Conservation (phyloP, 2,113 vertebrate genomes). For the Eublepharis macularius region DNA sequence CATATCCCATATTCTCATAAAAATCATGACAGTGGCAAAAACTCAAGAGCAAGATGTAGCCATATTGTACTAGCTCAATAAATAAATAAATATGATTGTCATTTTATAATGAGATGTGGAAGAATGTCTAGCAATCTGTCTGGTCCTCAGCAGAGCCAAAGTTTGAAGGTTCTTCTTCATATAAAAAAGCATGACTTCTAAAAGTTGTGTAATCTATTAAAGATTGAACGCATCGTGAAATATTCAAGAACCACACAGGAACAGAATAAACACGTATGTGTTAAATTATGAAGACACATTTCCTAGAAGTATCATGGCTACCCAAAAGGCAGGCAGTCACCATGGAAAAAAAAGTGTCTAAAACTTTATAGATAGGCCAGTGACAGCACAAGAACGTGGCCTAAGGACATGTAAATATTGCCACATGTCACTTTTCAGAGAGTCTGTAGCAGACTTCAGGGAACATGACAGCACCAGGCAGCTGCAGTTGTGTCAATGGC, state of each 20-base stretch:
- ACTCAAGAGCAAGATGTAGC: fast-evolving
- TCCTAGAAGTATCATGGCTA: background rate
- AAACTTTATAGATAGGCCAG: conserved; percentile 13
- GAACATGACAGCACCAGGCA: conserved; percentile 47
- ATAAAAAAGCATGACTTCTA: background rate
- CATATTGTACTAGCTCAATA: background rate
- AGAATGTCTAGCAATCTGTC: background rate
- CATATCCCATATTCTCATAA: background rate
- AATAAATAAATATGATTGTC: background rate
- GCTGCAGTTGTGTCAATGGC: conserved; percentile 26
- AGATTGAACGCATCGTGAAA: conserved; percentile 7
- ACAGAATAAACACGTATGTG: conserved; percentile 12
- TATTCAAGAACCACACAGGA: background rate
- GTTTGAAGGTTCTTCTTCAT: background rate
- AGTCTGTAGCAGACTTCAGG: conserved; percentile 27
- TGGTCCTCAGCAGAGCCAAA: background rate
- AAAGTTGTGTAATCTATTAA: conserved; percentile 1
- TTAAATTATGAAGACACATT: conserved; percentile 34
- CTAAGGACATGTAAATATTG: conserved; percentile 55
- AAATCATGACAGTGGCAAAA: background rate
- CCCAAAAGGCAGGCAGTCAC: conserved; percentile 8
- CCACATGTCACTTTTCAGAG: conserved; percentile 41
- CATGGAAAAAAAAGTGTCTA: background rate
- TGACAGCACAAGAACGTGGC: conserved; percentile 18
- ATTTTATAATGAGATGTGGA: background rate